Conservation (phyloP, 2,797 vertebrate species). For the Argya squamiceps region DNA sequence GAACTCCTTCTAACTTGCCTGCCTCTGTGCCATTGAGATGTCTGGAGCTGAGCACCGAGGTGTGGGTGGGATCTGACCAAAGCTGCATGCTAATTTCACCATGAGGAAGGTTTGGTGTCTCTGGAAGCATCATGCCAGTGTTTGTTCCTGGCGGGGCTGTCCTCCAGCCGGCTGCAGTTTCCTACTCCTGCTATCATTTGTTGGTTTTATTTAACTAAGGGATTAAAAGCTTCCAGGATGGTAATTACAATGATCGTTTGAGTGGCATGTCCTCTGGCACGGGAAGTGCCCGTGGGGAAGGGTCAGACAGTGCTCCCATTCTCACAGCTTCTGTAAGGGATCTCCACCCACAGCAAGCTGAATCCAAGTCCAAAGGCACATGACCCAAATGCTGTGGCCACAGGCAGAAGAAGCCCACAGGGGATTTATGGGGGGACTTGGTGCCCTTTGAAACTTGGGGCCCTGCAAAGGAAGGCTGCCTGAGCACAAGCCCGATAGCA, state of each 20-base stretch:
- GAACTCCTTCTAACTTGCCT: background rate
- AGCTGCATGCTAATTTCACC: background rate
- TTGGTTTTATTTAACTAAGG: slow-evolving; percentile 34
- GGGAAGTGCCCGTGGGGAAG: background rate
- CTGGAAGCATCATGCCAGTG: background rate
- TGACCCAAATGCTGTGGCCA: accelerated
- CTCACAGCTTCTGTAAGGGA: background rate
- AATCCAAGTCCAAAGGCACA: background rate
- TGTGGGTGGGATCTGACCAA: slow-evolving; percentile 1
- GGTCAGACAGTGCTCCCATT: background rate
- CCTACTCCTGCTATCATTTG: background rate
- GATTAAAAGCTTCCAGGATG: slow-evolving; percentile 31
- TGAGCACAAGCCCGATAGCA: accelerated
- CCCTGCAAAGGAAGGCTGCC: background rate
- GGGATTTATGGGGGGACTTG: accelerated
- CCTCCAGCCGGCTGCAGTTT: background rate
- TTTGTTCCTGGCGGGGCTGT: background rate
- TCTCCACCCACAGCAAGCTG: background rate
- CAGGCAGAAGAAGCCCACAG: background rate
- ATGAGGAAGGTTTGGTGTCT: background rate
- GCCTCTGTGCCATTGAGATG: background rate
- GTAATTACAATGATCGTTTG: slow-evolving; percentile 12
- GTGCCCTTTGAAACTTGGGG: background rate
- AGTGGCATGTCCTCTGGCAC: background rate
- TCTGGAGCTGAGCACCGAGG: background rate